Conservation (phyloP, 2,888 invertebrate species). For the Eucriotettix oculatus region DNA sequence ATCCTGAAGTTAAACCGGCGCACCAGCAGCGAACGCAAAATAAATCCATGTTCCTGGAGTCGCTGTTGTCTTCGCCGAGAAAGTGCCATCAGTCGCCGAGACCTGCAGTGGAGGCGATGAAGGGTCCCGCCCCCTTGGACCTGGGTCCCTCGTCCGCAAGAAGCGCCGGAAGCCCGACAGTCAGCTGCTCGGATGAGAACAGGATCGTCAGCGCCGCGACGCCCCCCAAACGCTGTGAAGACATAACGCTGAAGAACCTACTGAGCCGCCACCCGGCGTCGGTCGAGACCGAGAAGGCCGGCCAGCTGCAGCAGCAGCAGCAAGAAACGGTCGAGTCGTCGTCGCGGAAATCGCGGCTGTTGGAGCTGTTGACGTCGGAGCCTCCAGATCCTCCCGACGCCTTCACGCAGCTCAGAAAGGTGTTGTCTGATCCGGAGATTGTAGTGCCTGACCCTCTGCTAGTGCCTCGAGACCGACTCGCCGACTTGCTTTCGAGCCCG, state of each 20-base stretch:
- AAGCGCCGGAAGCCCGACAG: conserved; percentile 53
- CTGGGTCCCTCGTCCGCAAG: conserved; percentile 35
- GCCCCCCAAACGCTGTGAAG: conserved; percentile 17
- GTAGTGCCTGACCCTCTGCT: conserved; percentile 67
- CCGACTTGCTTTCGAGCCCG: conserved; percentile 51
- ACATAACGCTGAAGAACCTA: conserved; percentile 31
- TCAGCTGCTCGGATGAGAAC: conserved; percentile 53
- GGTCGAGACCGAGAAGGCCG: conserved; percentile 18
- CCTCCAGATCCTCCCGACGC: conserved; percentile 28
- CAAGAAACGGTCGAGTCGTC: conserved; percentile 17
- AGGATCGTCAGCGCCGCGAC: conserved; percentile 17
- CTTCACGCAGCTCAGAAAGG: conserved; percentile 49
- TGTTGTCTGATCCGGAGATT: conserved; percentile 46
- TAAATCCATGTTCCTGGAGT: conserved; percentile 32
- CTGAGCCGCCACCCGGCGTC: conserved; percentile 24
- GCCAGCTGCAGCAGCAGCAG: conserved; percentile 17
- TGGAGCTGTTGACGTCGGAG: conserved; percentile 30
- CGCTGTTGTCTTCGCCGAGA: conserved; percentile 38
- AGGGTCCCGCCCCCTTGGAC: conserved; percentile 45
- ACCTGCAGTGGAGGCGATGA: conserved; percentile 3
- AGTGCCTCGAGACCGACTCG: conserved; percentile 59
- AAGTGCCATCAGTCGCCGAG: conserved; percentile 27
- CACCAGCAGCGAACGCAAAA: conserved; percentile 7
- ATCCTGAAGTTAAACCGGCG: conserved; percentile 5
- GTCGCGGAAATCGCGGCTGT: conserved; percentile 21